Evolutionary conservation across 2,113 vertebrate species (phyloP), one percentile per base, ranked within the genome.

Genomic region (Morone chrysops): DNA sequence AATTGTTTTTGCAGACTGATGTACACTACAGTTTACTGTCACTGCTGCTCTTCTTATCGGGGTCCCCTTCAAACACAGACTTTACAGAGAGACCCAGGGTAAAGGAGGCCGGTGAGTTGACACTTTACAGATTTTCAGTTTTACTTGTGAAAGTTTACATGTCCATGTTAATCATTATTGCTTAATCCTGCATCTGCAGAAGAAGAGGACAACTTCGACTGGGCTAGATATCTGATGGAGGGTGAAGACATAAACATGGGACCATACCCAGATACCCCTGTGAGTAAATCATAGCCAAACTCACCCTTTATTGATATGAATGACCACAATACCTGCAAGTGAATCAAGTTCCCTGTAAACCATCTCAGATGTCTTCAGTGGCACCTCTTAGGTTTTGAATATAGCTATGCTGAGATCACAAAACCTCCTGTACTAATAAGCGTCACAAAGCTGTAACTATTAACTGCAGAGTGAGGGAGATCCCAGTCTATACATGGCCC

Each of bases 161-260:
- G 3, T 54, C 6, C 7, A 11, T 41, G 20, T 61, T 68, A 20
- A 65, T 68, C 10, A 20, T n/a, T 17, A 36, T 38, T 0, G 2
- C 0, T 56, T 18, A 5, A 31, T 57, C 17, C 41, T 62, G 8
- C 62, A 31, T 82, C 22, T 82, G 61, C 93, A 98, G 97, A 96
- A 92, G 95, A 95, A 82, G 94, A 96, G 87, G 97, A 99, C 92
- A 89, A 91, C 84, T 98, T 99, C 95, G 97, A 99, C 69, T 99
- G 98, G 98, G 95, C 91, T n/a, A 96, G 95, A 84, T 99, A 98
- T 91, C 90, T 99, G 84, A 95, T 95, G 96, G 98, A 99, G 94
- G 98, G 96, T 67, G 97, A 99, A 95, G 97, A 99, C 82, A 73
- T 97, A 70, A 96, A 96, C 66, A 86, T 92, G 22, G 96, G 95